Evolutionary conservation across 2,797 vertebrate species (phyloP).

Genomic region (Leucoraja ocellata): DNA sequence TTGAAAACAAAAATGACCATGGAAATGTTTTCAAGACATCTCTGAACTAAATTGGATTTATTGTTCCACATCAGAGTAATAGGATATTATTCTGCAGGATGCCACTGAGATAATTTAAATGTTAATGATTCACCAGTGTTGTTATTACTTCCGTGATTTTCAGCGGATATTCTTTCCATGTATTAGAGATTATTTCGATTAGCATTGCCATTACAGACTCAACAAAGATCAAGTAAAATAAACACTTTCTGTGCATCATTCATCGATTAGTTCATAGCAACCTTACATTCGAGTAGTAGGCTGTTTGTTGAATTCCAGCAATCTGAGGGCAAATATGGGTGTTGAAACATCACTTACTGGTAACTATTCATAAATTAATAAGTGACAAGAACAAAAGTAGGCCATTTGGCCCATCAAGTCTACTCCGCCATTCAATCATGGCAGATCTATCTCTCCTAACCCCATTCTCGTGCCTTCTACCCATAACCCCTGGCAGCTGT

Average conservation of each 20-base stretch:
- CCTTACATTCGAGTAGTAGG: neutral
- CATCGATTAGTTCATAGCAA: neutral
- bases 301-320: neutral
- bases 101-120: neutral
- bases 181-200: neutral
- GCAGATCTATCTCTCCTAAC: no score
- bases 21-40: no score
- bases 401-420: no score
- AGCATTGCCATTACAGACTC: neutral
- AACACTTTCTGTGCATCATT: neutral
- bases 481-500: no score
- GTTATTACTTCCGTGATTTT: neutral
- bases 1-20: neutral
- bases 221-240: neutral
- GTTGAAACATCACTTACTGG: no score
- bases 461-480: no score
- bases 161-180: neutral
- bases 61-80: neutral
- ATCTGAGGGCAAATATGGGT: no score
- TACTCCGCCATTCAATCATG: no score
- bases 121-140: neutral
- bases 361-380: no score
- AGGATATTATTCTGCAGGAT: neutral
- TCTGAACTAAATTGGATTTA: slow-evolving; percentile 25
- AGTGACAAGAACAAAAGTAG: no score